Evolutionary conservation across 1,140 invertebrate genomes (phyloP).

Genomic region (Helicoverpa armigera): DNA sequence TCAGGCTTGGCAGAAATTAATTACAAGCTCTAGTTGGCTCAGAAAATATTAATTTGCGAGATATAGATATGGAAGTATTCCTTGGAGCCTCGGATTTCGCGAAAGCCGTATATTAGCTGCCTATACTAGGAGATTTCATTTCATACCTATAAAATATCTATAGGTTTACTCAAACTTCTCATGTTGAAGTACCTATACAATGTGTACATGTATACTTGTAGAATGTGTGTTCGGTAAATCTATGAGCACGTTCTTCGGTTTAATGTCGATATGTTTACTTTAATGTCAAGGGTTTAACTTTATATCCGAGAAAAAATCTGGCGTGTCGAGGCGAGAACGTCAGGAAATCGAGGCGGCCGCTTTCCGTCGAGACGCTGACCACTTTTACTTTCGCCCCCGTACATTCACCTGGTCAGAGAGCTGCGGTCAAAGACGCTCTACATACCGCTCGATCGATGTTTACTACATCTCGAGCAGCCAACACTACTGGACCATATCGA

Average conservation of each 20-base stretch:
- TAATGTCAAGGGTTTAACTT: slow-evolving; percentile 32
- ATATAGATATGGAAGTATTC: slow-evolving; percentile 12
- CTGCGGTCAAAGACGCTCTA: slow-evolving; percentile 66
- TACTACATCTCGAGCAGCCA: slow-evolving; percentile 58
- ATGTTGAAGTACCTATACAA: neutral
- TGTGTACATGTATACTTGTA: too few relatives aligned
- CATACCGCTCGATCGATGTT: slow-evolving; percentile 63
- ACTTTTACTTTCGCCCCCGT: slow-evolving; percentile 82
- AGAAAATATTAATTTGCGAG: slow-evolving; percentile 35
- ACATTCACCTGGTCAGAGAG: slow-evolving; percentile 72
- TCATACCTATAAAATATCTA: neutral
- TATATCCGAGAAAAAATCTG: slow-evolving; percentile 1
- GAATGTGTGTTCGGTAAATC: slow-evolving; percentile 7
- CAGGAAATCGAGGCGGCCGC: slow-evolving; percentile 67
- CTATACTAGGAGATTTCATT: neutral
- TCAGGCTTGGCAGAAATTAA: slow-evolving; percentile 41
- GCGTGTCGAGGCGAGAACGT: slow-evolving; percentile 38
- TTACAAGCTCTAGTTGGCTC: slow-evolving; percentile 34
- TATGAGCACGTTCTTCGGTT: neutral
- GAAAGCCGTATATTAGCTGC: slow-evolving; percentile 2
- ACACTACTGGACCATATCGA: slow-evolving; percentile 1
- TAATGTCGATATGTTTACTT: slow-evolving; percentile 9
- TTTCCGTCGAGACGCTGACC: slow-evolving; percentile 65
- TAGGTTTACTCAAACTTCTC: neutral
- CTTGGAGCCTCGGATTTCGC: slow-evolving; percentile 5